These are phyloP conservation scores for Platycheirus rosarum DNA, from an alignment of 2,888 invertebrate species.

Conservation along the genomic window DNA sequence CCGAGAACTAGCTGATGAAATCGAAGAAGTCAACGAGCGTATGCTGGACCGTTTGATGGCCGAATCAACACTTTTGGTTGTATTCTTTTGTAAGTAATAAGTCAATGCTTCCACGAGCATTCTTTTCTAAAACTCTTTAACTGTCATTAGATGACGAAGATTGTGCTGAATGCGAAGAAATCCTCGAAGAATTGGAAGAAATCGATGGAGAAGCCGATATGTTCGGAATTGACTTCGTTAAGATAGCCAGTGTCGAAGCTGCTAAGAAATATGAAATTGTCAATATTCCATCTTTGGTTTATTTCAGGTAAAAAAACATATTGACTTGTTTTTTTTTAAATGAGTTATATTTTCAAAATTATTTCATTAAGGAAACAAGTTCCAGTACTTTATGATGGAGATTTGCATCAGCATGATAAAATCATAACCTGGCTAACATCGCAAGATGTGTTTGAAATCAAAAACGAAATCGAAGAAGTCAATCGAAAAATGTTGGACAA, in stretches of 20 bases:
- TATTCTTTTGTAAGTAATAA: constrained; percentile 92
- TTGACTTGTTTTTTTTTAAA: too few relatives aligned
- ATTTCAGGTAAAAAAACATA: constrained; percentile 86
- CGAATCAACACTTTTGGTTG: constrained; percentile 93
- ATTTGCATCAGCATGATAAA: constrained; percentile 92
- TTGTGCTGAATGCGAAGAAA: constrained; percentile 95
- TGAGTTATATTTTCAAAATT: too few relatives aligned
- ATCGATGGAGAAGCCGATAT: constrained; percentile 97
- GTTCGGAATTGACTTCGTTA: constrained; percentile 97
- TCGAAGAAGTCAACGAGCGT: constrained; percentile 94
- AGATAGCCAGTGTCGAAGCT: constrained; percentile 92
- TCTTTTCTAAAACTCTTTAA: background rate
- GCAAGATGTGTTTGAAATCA: constrained; percentile 96
- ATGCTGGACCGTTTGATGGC: constrained; percentile 93
- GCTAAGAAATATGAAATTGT: constrained; percentile 92
- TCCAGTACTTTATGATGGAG: constrained; percentile 94
- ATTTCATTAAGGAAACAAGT: constrained; percentile 84
- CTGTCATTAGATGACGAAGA: constrained; percentile 89
- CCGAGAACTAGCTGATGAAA: constrained; percentile 95
- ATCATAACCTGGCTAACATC: constrained; percentile 95
- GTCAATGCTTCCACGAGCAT: too few relatives aligned
- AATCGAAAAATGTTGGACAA: constrained; percentile 98
- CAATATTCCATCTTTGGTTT: constrained; percentile 92
- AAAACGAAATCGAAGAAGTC: constrained; percentile 98
- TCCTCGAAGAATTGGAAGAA: constrained; percentile 94